Percentiles rank a stretch among this genome's conserved stretches.
Evolutionary conservation across 2,113 vertebrate species (phyloP).

Genomic region (Euleptes europaea): DNA sequence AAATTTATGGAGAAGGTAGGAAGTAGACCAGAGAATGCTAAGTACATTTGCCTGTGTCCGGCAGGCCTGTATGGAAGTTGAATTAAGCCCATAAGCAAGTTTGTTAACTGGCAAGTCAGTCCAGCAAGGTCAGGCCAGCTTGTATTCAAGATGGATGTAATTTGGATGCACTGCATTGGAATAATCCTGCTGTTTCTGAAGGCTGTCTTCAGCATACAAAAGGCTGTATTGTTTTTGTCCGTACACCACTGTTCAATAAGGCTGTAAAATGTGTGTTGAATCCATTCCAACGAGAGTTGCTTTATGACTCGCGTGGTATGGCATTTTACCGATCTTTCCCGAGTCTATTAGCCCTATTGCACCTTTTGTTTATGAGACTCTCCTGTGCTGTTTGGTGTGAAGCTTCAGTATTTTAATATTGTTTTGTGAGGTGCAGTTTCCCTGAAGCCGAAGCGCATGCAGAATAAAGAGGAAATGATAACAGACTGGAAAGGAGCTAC

Average conservation of each 20-base stretch:
- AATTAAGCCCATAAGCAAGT: not conserved
- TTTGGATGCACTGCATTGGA: conserved; percentile 13
- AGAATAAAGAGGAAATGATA: conserved; percentile 44
- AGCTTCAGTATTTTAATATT: not conserved
- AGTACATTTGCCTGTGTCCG: not conserved
- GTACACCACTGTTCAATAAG: not conserved
- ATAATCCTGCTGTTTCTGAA: not conserved
- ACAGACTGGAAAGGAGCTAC: conserved; percentile 51
- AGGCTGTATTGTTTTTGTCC: not conserved
- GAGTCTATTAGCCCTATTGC: conserved; percentile 17
- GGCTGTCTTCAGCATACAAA: not conserved
- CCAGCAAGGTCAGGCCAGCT: not conserved
- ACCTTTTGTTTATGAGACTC: conserved; percentile 13
- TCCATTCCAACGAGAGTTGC: conserved; percentile 7
- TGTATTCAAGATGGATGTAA: not conserved
- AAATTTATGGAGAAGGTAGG: not conserved
- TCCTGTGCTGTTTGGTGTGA: not conserved
- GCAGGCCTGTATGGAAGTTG: not conserved
- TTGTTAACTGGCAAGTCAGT: not conserved
- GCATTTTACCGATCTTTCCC: conserved; percentile 13
- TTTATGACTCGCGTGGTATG: conserved; percentile 22
- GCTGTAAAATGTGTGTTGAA: conserved; percentile 35
- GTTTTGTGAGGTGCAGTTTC: not conserved
- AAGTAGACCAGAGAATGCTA: not conserved
- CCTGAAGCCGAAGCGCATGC: conserved; percentile 47